These are phyloP conservation scores for Xiphophorus maculatus DNA, from an alignment of 2,113 vertebrate species.

Conservation along the genomic window DNA sequence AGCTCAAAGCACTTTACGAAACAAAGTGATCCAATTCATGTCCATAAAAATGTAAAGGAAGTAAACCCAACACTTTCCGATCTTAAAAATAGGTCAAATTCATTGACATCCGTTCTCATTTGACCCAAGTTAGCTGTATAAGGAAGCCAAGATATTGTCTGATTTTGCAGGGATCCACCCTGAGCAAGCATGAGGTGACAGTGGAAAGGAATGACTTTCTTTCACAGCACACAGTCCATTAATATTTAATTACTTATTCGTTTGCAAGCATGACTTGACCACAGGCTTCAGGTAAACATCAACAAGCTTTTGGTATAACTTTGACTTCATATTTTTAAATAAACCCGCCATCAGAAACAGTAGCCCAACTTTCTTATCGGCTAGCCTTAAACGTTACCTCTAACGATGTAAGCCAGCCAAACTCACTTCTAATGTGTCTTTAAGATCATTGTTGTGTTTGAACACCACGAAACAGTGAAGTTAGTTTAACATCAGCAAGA, in stretches of 20 bases:
- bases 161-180: background rate
- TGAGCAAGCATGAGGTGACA: background rate
- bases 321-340: background rate
- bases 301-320: background rate
- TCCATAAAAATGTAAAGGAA: background rate
- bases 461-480: no score
- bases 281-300: background rate
- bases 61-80: background rate
- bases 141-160: background rate
- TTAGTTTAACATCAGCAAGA: no score
- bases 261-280: no score
- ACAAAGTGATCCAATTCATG: no score
- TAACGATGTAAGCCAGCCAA: background rate
- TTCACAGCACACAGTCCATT: background rate
- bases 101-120: background rate
- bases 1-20: no score
- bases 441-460: no score
- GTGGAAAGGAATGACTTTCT: background rate
- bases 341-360: background rate
- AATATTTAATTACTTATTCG: background rate
- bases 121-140: background rate
- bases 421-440: no score
- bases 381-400: no score
- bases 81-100: background rate
- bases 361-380: background rate